Percentiles rank a stretch among this genome's conserved stretches.
phyloP scores from a whole-genome alignment of 2,797 vertebrate genomes.

The Hapalemur alaotrensis region DNA sequence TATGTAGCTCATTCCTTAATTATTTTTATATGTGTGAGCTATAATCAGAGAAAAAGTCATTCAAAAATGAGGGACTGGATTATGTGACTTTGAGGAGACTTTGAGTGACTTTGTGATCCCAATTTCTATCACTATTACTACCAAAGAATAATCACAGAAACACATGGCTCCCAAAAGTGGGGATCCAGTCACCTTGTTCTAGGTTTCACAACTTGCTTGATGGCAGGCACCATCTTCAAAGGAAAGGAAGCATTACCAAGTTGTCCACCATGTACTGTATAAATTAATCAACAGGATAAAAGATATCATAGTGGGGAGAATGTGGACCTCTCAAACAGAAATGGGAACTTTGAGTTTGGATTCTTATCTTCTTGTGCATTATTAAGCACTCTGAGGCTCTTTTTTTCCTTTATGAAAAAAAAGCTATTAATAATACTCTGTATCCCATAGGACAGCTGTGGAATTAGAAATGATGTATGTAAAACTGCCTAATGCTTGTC shows the following conservation, averaged over 20 bases:
- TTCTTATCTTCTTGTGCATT: background rate
- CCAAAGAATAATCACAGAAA: background rate
- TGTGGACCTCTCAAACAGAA: background rate
- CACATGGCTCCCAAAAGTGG: background rate
- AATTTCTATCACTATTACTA: background rate
- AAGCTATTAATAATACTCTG: background rate
- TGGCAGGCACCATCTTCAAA: background rate
- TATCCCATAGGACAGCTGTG: background rate
- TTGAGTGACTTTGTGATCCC: background rate
- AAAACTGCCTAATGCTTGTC: background rate
- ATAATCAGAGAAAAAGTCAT: background rate
- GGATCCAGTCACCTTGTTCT: background rate
- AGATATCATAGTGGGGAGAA: background rate
- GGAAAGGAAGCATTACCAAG: background rate
- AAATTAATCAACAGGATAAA: background rate
- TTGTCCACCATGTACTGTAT: background rate
- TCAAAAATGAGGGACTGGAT: background rate
- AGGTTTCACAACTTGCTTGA: background rate
- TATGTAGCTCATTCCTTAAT: background rate
- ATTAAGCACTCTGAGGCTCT: background rate
- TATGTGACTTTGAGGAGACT: conserved; percentile 7
- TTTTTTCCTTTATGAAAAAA: background rate
- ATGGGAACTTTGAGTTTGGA: background rate
- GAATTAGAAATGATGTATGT: background rate
- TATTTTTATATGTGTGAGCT: background rate